phyloP scores from a whole-genome alignment of 2,797 vertebrate genomes.

The Acridotheres tristis region DNA sequence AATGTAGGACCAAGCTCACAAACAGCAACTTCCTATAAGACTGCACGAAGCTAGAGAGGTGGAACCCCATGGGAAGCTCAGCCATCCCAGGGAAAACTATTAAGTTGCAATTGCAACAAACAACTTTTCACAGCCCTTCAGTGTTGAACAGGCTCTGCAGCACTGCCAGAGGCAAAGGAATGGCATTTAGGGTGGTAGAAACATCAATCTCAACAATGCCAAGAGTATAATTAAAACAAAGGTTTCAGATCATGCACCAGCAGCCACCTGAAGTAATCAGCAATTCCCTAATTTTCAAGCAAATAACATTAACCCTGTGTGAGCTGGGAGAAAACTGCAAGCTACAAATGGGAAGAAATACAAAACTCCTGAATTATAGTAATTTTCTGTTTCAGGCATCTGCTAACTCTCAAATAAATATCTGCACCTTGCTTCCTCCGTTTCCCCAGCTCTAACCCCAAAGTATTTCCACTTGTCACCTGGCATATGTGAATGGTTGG shows the following conservation, averaged over 20 bases:
- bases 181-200: background rate
- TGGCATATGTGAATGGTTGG: background rate
- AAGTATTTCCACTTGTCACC: constrained; percentile 4
- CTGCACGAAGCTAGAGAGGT: background rate
- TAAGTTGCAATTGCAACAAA: background rate
- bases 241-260: background rate
- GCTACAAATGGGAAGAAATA: background rate
- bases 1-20: background rate
- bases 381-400: background rate
- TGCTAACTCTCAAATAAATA: background rate
- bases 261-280: background rate
- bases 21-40: background rate
- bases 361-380: background rate
- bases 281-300: background rate
- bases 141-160: background rate
- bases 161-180: background rate
- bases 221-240: background rate
- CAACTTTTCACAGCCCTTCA: background rate
- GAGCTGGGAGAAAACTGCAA: background rate
- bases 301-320: background rate
- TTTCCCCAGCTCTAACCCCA: background rate
- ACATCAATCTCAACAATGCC: background rate
- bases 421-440: background rate
- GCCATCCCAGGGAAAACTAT: background rate
- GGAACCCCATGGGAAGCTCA: background rate